phyloP scores from a whole-genome alignment of 2,113 vertebrate genomes.

The Sclerurus mexicanus region DNA sequence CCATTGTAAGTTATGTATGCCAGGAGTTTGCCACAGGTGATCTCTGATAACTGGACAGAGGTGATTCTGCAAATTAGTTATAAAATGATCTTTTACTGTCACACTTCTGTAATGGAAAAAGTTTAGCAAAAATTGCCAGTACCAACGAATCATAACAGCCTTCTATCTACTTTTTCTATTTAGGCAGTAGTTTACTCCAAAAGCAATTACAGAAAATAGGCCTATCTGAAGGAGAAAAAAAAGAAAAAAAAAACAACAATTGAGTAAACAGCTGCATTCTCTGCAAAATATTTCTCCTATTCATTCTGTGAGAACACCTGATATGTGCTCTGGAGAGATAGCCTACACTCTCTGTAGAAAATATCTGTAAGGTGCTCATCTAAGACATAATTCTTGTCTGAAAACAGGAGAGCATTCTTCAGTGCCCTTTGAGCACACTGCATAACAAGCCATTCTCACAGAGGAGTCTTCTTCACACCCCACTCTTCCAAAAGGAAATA shows the following conservation, averaged over 20 bases:
- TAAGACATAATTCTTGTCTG: not conserved
- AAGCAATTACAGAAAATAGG: not conserved
- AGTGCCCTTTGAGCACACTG: not conserved
- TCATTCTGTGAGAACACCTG: not conserved
- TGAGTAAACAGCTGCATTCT: not conserved
- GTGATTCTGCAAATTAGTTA: not conserved
- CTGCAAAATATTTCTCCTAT: not conserved
- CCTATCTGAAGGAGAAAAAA: not conserved
- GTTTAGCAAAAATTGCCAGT: not conserved
- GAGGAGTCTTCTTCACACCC: not conserved
- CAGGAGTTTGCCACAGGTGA: not conserved
- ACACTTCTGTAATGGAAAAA: not conserved
- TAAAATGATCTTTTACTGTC: not conserved
- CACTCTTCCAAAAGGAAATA: not conserved
- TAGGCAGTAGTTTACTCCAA: not conserved
- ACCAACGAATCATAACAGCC: not conserved
- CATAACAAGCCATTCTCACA: not conserved
- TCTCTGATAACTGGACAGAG: not conserved
- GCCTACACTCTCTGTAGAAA: not conserved
- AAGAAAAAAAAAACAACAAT: not conserved
- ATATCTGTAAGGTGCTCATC: not conserved
- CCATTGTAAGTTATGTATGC: not conserved
- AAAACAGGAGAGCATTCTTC: not conserved
- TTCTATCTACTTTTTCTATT: not conserved
- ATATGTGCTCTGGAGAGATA: not conserved